Base-by-base conservation (phyloP, 2,113 vertebrate species). In the Macrotis lagotis region DNA sequence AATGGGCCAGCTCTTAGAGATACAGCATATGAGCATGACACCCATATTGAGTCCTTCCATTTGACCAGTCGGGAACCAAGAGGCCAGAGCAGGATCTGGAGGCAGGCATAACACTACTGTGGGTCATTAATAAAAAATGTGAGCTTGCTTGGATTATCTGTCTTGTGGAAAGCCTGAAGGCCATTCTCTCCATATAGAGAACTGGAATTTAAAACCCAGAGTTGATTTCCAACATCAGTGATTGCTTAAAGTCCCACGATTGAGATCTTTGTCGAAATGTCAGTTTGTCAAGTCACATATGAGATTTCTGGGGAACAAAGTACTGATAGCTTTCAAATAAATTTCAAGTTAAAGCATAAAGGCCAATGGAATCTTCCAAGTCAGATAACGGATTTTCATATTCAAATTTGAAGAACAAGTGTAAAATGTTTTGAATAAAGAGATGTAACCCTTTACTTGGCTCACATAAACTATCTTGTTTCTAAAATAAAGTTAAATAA, bases 261-360 rank as follows among this genome's bases (percentile, higher is more conserved):
- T 90, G 53, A 74, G 74, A 88, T 96, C 90, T 95, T 96, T 94
- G 89, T 90, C 96, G 92, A 25, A 96, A 94, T 93, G 92, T 96
- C 59, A 94, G 28, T 90, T 92, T 91, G 31, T 49, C 88, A 92
- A 66, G 31, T 66, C 59, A 91, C 28, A 96, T 97, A 52, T 90
- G 47, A 0, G 25, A 93, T 96, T 93, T 98, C 92, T 95, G 94
- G 96, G 94, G 50, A 98, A 51, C 66, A 59, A 16, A 95, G 44
- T 59, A 93, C 74, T 97, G 53, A 0, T 97, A 89, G 91, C 91
- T 94, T 91, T n/a, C 94, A 97, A 90, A 93, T 91, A 93, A 96
- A 93, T 96, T 98, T 97, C 94, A 97, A 88, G 92, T 93, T 97
- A 95, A 98, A 97, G 95, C 97, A 92, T 48, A 96, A 52, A 53